Evolutionary conservation across 2,797 vertebrate genomes (phyloP), one percentile per base, ranked within the genome.

Genomic region (Atherinosoma microstoma): DNA sequence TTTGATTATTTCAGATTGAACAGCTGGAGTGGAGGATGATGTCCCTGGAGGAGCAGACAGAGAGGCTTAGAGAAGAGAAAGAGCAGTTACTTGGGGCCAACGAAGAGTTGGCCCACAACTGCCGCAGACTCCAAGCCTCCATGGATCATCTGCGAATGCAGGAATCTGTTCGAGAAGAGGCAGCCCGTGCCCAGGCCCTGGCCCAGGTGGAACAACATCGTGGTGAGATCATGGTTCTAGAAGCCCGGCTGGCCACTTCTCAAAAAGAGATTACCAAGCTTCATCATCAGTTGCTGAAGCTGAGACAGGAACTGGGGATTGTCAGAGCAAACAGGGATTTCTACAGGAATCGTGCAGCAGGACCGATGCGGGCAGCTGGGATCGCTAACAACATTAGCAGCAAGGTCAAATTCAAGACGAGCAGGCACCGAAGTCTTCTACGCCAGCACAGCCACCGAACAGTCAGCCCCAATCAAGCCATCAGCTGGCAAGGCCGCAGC

Each of bases 391-490:
- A 79, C 72, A 76, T 92, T 88, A 91, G 80, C 83, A 89, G 86
- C 92, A 97, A 95, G 94, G 95, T 95, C 94, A 96, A 95, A 94
- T 93, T 95, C 85, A 96, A 94, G 94, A 90, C 93, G 76, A 91
- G 85, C 53, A 93, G 93, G 89, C 95, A 92, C 92, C 94, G 92
- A 80, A 93, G 92, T 92, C 90, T 91, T 49, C 81, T 87, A 88
- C 93, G 84, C 90, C 93, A 68, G 86, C 89, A 84, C 87, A 91
- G 87, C 91, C 94, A 95, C 91, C 93, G 85, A 91, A 93, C 93
- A 93, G 92, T 95, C 94, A 89, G 95, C 90, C 93, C 95, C 94
- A 96, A 96, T 95, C 95, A 96, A 95, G 96, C 95, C 93, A 94
- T 94, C 95, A 96, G 94, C 95, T 94, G 95, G 95, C 94, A 92